Evolutionary conservation across 2,113 vertebrate genomes (phyloP), one percentile per base, ranked within the genome.

Genomic region (crab-eating macaque (Macaca fascicularis)): DNA sequence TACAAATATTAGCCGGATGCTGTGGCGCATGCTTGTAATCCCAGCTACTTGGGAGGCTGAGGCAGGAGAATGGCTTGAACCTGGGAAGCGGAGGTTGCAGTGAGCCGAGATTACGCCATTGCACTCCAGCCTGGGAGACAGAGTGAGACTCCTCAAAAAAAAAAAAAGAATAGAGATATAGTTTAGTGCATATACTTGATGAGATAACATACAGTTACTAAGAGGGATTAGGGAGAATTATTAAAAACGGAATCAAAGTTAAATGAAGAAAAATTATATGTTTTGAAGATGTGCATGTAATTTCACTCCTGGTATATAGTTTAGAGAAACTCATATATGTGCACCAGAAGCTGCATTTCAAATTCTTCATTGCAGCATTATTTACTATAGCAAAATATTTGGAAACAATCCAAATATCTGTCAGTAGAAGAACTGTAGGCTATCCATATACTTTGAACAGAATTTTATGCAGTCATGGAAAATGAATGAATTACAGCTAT

Each of bases 401-500:
- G 70, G 59, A 91, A 89, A 85, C 38, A 59, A 45, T 48, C 25
- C 57, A 69, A 8, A 12, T 74, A 8, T 38, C 64, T 90, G 59
- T 70, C 55, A 81, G 55, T 81, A 86, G 45, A 72, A 75, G 45
- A 59, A 88, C 45, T 95, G 38, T 43, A 5, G 8, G 83, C 50
- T 83, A 6, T 72, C 40, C 48, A 67, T 74, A 78, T 30, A 38
- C 38, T 81, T 57, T 30, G 72, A 89, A 89, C 23, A 84, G 20
- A 89, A 88, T 78, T 94, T 40, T 85, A 76, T 59, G 17, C 72
- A 89, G n/a, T 82, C 43, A 32, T 94, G 8, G 19, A 76, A 94
- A 95, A 89, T 59, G 48, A 52, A 92, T 95, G 94, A 90, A 78
- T 78, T 85, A 93, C 11, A 92, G 32, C 3, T 95, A 27, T 70